Percentiles rank a stretch among this genome's conserved stretches.
Evolutionary conservation across 2,113 vertebrate genomes (phyloP).

Genomic region (Xiphophorus couchianus): DNA sequence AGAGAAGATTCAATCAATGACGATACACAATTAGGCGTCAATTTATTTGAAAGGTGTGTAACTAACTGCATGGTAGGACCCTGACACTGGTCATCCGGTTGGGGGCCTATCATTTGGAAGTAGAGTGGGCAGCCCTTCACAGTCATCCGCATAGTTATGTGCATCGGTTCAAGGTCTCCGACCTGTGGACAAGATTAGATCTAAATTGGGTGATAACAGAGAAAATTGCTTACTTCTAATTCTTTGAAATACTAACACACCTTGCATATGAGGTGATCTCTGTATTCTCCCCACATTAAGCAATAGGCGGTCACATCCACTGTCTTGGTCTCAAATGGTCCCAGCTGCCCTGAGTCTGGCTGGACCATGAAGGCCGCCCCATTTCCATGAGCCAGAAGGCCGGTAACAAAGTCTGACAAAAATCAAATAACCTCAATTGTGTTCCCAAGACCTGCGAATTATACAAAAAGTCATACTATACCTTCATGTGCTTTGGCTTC

Average conservation of each 20-base stretch:
- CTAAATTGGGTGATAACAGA: background rate
- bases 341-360: slow-evolving; percentile 80
- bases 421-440: background rate
- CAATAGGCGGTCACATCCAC: slow-evolving; percentile 86
- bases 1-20: background rate
- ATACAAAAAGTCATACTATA: slow-evolving; percentile 50
- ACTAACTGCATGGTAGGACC: slow-evolving; percentile 84
- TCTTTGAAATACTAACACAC: slow-evolving; percentile 66
- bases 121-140: slow-evolving; percentile 91
- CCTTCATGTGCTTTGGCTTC: slow-evolving; percentile 78
- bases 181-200: slow-evolving; percentile 74
- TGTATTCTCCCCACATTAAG: slow-evolving; percentile 96
- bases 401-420: slow-evolving; percentile 81
- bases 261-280: slow-evolving; percentile 86
- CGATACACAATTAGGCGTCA: background rate
- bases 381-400: slow-evolving; percentile 84
- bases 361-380: slow-evolving; percentile 86
- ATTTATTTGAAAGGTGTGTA: background rate
- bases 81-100: slow-evolving; percentile 66
- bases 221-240: too few species aligned
- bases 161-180: slow-evolving; percentile 78
- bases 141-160: slow-evolving; percentile 85
- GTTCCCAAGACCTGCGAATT: background rate
- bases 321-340: slow-evolving; percentile 81
- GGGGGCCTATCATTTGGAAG: slow-evolving; percentile 85